Evolutionary conservation across 1,140 invertebrate genomes (phyloP).

Genomic region (Drosophila sechellia): DNA sequence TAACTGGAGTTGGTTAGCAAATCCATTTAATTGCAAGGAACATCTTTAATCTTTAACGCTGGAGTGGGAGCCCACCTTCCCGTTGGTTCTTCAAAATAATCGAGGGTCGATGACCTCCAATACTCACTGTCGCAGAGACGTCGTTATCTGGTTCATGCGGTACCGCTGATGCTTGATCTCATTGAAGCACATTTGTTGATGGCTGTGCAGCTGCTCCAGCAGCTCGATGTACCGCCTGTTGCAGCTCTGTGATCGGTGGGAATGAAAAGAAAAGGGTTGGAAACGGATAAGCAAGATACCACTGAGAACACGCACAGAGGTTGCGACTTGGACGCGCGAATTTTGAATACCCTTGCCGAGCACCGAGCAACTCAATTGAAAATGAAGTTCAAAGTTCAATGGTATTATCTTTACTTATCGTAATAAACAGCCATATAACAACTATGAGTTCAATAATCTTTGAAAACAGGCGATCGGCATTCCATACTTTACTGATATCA

Average conservation of each 20-base stretch:
- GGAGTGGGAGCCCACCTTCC: too few relatives aligned
- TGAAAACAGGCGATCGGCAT: not conserved
- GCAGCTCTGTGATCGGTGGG: constrained; percentile 85
- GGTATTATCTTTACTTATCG: not conserved
- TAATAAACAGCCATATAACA: not conserved
- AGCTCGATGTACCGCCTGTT: constrained; percentile 93
- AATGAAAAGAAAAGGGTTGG: not conserved
- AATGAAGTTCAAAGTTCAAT: not conserved
- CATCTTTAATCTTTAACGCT: too few relatives aligned
- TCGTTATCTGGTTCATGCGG: constrained; percentile 92
- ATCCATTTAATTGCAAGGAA: too few relatives aligned
- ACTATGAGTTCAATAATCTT: not conserved
- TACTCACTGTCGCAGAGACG: constrained; percentile 91
- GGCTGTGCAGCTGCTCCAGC: constrained; percentile 91
- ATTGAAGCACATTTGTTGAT: constrained; percentile 95
- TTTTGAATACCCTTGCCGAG: not conserved
- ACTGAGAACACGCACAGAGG: not conserved
- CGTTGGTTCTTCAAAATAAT: not conserved
- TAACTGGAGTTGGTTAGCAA: too few relatives aligned
- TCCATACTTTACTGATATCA: constrained; percentile 1
- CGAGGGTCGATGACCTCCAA: not conserved
- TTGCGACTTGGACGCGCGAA: not conserved
- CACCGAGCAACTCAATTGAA: not conserved
- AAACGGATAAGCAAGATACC: not conserved
- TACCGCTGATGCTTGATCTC: constrained; percentile 95